These are phyloP conservation scores for Drosophila koepferae DNA, from an alignment of 2,888 invertebrate genomes.

Conservation along the genomic window DNA sequence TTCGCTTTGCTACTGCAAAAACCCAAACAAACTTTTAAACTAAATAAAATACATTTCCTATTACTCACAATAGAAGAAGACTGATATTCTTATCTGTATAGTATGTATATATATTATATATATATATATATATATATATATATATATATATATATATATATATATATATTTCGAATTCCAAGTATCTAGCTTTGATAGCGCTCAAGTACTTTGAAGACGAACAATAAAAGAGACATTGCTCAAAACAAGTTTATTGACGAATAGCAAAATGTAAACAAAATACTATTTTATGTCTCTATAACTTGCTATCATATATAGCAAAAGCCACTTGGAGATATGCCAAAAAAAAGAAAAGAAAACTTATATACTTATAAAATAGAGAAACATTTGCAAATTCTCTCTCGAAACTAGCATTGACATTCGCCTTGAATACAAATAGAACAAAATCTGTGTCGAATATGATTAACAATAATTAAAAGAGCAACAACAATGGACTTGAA, in stretches of 20 bases:
- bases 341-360: neutral
- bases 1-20: too few relatives aligned
- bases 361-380: neutral
- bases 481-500: conserved; percentile 20
- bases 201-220: neutral
- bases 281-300: neutral
- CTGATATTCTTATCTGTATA: too few relatives aligned
- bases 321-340: neutral
- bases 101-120: neutral
- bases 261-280: neutral
- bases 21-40: too few relatives aligned
- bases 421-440: neutral
- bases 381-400: neutral
- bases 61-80: too few relatives aligned
- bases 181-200: neutral
- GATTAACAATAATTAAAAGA: conserved; percentile 1
- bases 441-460: conserved; percentile 3
- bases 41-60: too few relatives aligned
- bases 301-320: neutral
- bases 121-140: neutral
- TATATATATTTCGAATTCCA: neutral
- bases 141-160: neutral
- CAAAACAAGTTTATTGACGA: neutral
- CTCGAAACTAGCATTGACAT: conserved; percentile 4
- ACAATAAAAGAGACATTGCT: neutral